Base-by-base conservation (phyloP, 2,113 vertebrate species). In the Mesitornis unicolor region DNA sequence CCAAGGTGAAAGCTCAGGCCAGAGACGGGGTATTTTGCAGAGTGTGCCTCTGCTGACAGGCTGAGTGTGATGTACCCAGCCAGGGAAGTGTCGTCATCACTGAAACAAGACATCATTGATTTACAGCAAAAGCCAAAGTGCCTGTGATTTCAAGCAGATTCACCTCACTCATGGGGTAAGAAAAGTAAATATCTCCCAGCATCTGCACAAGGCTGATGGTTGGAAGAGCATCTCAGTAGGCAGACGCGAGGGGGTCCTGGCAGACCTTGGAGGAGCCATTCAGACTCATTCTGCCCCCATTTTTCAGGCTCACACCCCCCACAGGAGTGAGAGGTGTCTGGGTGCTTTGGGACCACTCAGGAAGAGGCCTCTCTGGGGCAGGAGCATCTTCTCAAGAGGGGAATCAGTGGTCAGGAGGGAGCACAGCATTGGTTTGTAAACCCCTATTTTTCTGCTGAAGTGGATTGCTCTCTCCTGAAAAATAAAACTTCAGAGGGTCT, bases 181-280 rank as follows among this genome's bases (percentile, higher is more conserved):
- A 57, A 31, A 57, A 73, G 36, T 14, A 20, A 65, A 47, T 47
- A 19, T 6, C 59, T 56, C 51, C 12, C 28, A 21, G 61, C n/a
- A 16, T 50, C n/a, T 26, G 9, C 38, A 60, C 1, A 2, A 59
- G 38, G 56, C 28, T 80, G 75, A 14, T 48, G 29, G 24, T 57
- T 67, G 17, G 64, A 67, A 48, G 31, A 73, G 38, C 31, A 76
- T 24, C 73, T 33, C 5, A 1, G 47, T 50, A 47, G 29, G 25
- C 2, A 5, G 35, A 57, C 0, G 0, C 0, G 4, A 13, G 61
- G 24, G 40, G 43, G 11, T 73, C 35, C 54, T 36, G 47, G 33
- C 4, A 71, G 22, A 68, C 26, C 74, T 42, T 19, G 17, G 36
- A 18, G n/a, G 14, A 20, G 25, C 43, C 31, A 2, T 35, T 47